Conservation (phyloP, 2,888 invertebrate genomes). For the Xanthorhoe designata region DNA sequence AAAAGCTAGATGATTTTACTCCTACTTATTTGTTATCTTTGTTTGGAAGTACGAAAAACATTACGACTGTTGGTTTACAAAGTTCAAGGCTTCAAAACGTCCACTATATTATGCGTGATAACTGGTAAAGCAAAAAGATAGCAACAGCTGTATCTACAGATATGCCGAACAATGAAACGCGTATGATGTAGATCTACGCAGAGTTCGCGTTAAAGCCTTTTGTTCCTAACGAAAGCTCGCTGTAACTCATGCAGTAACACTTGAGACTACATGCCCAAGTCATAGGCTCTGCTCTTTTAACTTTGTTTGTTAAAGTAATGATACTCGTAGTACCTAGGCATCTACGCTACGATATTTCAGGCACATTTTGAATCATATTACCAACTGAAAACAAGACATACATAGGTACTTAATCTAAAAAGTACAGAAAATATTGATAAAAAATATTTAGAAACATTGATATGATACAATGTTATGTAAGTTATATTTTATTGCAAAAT, state of each 20-base stretch:
- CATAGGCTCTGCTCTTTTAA: conserved; percentile 15
- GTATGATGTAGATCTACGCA: conserved; percentile 47
- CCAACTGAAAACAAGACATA: too few species aligned
- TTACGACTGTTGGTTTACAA: neutral
- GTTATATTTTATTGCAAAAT: conserved; percentile 15
- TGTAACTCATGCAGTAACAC: conserved; percentile 69
- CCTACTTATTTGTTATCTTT: neutral
- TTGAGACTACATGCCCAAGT: conserved; percentile 52
- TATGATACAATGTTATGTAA: neutral
- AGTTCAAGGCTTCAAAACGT: neutral
- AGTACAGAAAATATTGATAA: too few species aligned
- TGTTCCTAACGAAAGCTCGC: conserved; percentile 69
- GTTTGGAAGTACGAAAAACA: neutral
- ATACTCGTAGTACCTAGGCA: too few species aligned
- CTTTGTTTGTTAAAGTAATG: neutral
- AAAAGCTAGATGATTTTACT: too few species aligned
- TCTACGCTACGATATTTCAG: too few species aligned
- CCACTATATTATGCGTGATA: neutral
- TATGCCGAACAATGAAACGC: conserved; percentile 51
- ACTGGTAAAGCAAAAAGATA: neutral
- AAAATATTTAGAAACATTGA: neutral
- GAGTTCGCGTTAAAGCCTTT: conserved; percentile 61
- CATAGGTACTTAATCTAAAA: too few species aligned
- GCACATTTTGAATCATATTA: too few species aligned
- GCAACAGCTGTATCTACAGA: conserved; percentile 9